Evolutionary conservation across 2,113 vertebrate species (phyloP).

Genomic region (Ursus arctos): DNA sequence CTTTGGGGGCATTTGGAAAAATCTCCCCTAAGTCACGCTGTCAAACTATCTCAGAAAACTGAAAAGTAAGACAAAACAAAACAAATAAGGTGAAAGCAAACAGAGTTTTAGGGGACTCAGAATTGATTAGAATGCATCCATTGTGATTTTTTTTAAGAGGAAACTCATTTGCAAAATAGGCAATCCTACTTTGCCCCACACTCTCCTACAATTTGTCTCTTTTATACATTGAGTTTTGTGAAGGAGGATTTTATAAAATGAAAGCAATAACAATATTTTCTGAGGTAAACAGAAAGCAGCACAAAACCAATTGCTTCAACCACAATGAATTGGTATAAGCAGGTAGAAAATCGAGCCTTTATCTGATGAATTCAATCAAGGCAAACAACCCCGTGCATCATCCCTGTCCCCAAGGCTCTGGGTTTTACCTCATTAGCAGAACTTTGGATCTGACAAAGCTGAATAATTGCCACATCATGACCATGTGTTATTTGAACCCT

Average conservation of each 20-base stretch:
- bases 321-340: neutral
- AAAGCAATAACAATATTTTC: conserved; percentile 39
- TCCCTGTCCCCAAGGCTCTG: neutral
- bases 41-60: neutral
- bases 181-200: neutral
- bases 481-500: neutral
- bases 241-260: conserved; percentile 23
- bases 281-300: neutral
- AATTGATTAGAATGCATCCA: neutral
- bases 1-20: neutral
- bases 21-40: neutral
- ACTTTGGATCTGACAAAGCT: neutral
- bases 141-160: neutral
- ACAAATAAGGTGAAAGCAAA: neutral
- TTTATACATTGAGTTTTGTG: conserved; percentile 27
- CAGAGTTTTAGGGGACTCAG: neutral
- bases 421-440: neutral
- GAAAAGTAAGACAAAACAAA: neutral
- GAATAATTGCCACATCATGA: neutral
- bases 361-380: conserved; percentile 49
- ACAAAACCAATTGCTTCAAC: neutral
- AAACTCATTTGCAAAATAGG: conserved; percentile 11
- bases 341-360: neutral
- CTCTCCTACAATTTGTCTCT: neutral
- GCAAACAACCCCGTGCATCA: neutral